Evolutionary conservation across 2,113 vertebrate genomes (phyloP).

Genomic region (Bufo bufo): DNA sequence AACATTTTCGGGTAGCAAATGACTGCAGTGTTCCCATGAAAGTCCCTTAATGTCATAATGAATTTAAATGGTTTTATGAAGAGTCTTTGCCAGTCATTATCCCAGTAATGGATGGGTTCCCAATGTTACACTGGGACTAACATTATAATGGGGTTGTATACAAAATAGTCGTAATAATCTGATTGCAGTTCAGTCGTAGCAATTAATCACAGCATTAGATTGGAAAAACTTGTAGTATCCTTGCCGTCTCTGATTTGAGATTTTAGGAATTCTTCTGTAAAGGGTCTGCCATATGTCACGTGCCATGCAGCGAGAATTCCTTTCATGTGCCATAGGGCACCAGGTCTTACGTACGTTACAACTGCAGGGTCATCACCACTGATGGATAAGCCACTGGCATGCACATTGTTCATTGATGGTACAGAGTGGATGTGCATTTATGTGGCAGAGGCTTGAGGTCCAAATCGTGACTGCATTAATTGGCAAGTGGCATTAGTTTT

Average conservation of each 20-base stretch:
- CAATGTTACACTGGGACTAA: neutral
- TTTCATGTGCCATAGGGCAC: neutral
- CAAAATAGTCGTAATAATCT: neutral
- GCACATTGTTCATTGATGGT: neutral
- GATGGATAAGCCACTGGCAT: neutral
- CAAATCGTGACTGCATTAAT: neutral
- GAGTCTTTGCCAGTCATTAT: neutral
- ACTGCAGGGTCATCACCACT: neutral
- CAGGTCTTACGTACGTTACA: neutral
- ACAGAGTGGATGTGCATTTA: neutral
- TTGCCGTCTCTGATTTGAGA: neutral
- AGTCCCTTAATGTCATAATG: slow-evolving; percentile 14
- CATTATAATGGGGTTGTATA: neutral
- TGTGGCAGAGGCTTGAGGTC: neutral
- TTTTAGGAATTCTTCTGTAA: neutral
- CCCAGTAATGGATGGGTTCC: neutral
- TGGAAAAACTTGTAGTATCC: no score
- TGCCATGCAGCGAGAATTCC: neutral
- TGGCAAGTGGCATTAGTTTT: neutral
- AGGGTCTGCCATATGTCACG: neutral
- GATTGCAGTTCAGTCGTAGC: neutral
- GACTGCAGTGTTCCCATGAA: slow-evolving; percentile 14
- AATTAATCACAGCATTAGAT: neutral
- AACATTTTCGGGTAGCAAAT: slow-evolving; percentile 31
- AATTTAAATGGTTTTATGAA: neutral